These are phyloP conservation scores for Volucella bombylans DNA, from an alignment of 2,888 invertebrate genomes.

Conservation along the genomic window DNA sequence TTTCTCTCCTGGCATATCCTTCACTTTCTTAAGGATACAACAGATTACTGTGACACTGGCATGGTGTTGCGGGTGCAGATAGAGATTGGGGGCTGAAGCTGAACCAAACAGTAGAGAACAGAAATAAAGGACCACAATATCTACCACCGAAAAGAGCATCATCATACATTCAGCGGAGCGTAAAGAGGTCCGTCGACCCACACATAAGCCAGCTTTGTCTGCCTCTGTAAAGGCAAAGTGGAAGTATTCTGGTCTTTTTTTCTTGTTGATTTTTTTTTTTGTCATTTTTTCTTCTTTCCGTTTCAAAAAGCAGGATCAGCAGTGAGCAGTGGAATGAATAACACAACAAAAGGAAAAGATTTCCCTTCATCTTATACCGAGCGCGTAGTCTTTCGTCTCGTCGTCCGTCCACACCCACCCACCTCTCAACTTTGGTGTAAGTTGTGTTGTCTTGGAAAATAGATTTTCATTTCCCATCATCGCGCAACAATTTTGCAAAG, in stretches of 20 bases:
- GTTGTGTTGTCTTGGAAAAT: constrained; percentile 71
- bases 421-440: constrained; percentile 41
- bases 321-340: constrained; percentile 11
- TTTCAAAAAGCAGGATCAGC: constrained; percentile 13
- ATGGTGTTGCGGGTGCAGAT: background rate
- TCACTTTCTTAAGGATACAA: constrained; percentile 62
- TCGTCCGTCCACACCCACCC: too few relatives aligned
- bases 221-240: constrained; percentile 11
- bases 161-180: constrained; percentile 72
- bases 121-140: constrained; percentile 73
- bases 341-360: constrained; percentile 53
- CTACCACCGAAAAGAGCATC: constrained; percentile 73
- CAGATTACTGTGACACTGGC: constrained; percentile 66
- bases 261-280: constrained; percentile 3
- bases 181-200: constrained; percentile 73
- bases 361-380: constrained; percentile 13
- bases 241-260: constrained; percentile 20
- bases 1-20: background rate
- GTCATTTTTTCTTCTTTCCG: background rate
- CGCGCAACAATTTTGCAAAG: constrained; percentile 51
- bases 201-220: constrained; percentile 34
- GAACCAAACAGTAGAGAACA: constrained; percentile 41
- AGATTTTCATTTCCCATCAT: constrained; percentile 72
- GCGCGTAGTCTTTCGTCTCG: constrained; percentile 24
- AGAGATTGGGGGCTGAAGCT: constrained; percentile 7